Percentiles rank a stretch among this genome's conserved stretches.
phyloP scores from a whole-genome alignment of 2,113 vertebrate genomes.

The Nettapus auritus region DNA sequence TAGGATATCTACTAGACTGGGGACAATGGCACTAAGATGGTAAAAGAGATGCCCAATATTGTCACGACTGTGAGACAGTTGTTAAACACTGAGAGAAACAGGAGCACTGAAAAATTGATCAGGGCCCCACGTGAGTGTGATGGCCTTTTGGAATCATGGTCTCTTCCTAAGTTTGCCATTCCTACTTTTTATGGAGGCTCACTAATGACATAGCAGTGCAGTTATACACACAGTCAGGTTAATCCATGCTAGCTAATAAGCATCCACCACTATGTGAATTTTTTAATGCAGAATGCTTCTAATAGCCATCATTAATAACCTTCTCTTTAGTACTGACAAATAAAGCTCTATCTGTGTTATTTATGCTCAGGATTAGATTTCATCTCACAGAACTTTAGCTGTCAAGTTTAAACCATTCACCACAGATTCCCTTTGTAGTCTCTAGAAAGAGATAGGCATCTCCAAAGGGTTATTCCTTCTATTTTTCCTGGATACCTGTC shows the following conservation, averaged over 20 bases:
- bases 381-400: background rate
- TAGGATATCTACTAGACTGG: background rate
- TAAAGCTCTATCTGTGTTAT: background rate
- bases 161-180: background rate
- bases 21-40: background rate
- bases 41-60: background rate
- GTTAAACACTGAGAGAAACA: background rate
- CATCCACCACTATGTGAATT: background rate
- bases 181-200: background rate
- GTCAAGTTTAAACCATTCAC: slow-evolving; percentile 12
- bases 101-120: background rate
- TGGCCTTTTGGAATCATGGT: background rate
- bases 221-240: background rate
- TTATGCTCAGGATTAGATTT: background rate
- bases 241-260: background rate
- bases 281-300: background rate
- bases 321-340: background rate
- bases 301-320: background rate
- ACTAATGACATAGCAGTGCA: background rate
- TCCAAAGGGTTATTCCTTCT: background rate
- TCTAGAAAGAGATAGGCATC: background rate
- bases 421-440: background rate
- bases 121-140: background rate
- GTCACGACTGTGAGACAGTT: background rate
- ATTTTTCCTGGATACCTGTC: background rate